Percentiles rank a stretch among this genome's conserved stretches.
These are phyloP conservation scores for Xenops minutus DNA, from an alignment of 2,797 vertebrate species.

Conservation along the genomic window DNA sequence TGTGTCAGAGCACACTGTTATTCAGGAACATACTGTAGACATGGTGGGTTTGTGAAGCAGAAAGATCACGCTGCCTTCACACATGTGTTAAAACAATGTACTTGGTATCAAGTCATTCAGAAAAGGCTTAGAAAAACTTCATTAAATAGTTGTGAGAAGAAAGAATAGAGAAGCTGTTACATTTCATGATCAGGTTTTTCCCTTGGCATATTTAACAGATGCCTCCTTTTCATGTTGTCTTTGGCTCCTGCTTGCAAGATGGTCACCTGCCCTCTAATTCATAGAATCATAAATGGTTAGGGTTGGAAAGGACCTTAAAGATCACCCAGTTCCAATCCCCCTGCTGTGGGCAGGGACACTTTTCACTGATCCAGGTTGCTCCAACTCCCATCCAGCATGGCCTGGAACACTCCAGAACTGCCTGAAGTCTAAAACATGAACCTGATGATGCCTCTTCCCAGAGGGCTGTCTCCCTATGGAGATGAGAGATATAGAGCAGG, in stretches of 20 bases:
- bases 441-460: neutral
- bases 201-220: neutral
- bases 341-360: neutral
- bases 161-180: neutral
- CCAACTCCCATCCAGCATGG: neutral
- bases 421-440: neutral
- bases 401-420: neutral
- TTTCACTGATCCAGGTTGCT: neutral
- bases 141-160: neutral
- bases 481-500: neutral
- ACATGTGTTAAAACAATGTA: neutral
- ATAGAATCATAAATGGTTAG: too few relatives aligned
- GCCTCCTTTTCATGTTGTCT: neutral
- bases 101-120: neutral
- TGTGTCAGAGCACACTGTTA: neutral
- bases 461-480: too few relatives aligned
- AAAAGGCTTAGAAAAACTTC: neutral
- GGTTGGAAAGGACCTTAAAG: neutral
- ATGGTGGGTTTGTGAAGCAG: neutral
- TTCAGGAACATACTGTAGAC: neutral
- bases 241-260: neutral
- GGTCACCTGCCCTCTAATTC: neutral
- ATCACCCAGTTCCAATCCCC: neutral
- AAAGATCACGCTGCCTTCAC: neutral
- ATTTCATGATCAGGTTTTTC: rapidly evolving